phyloP scores from a whole-genome alignment of 2,113 vertebrate genomes.

The Trochalopteron elliotii region DNA sequence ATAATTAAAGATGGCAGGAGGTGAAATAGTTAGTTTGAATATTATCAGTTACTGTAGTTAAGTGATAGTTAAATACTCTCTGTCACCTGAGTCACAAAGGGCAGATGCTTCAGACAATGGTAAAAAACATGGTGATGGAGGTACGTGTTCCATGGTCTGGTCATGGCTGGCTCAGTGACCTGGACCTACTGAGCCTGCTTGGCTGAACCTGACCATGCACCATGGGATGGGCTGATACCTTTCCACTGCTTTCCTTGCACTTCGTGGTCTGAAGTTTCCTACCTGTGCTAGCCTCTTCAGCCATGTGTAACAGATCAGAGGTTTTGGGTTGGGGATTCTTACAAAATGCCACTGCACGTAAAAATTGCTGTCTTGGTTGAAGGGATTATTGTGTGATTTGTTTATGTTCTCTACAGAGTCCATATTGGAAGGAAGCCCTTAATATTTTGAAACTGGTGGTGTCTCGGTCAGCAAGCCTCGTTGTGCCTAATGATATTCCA shows the following conservation, averaged over 20 bases:
- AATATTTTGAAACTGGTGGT: conserved; percentile 98
- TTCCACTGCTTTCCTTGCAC: neutral
- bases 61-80: neutral
- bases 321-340: neutral
- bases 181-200: neutral
- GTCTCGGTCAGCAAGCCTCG: conserved; percentile 95
- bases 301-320: neutral
- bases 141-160: neutral
- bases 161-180: neutral
- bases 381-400: neutral
- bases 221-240: neutral
- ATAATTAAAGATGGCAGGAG: neutral
- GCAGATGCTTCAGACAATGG: neutral
- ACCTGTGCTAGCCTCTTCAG: neutral
- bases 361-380: neutral
- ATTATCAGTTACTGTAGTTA: neutral
- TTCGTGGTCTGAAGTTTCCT: neutral
- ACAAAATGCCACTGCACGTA: neutral
- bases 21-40: neutral
- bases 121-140: neutral
- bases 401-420: conserved; percentile 78
- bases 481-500: conserved; percentile 93
- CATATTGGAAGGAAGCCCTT: conserved; percentile 97
- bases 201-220: neutral
- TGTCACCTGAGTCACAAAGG: neutral